These are phyloP conservation scores for Kryptolebias ocellatus DNA, from an alignment of 2,797 vertebrate genomes.

Conservation along the genomic window DNA sequence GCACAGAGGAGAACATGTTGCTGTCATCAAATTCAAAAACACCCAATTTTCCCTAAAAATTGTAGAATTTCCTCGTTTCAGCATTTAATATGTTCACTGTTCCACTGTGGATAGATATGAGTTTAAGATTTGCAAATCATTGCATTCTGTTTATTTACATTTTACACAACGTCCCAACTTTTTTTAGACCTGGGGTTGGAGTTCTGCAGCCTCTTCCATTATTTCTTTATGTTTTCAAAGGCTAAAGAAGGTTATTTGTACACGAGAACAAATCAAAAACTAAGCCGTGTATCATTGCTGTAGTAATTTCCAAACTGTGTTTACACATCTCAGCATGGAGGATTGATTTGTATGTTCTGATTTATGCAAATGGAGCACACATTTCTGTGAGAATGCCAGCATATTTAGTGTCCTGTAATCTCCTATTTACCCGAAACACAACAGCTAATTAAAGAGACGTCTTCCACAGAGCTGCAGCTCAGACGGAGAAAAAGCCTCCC, in stretches of 20 bases:
- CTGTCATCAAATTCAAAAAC: too few relatives aligned
- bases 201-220: conserved; percentile 15
- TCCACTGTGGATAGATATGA: too few relatives aligned
- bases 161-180: too few relatives aligned
- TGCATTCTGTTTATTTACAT: too few relatives aligned
- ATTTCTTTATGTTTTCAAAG: conserved; percentile 40
- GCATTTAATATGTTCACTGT: too few relatives aligned
- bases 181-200: too few relatives aligned
- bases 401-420: conserved; percentile 11
- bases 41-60: too few relatives aligned
- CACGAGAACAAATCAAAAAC: conserved; percentile 26
- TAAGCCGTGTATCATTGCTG: conserved; percentile 17
- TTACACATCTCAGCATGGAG: conserved; percentile 33
- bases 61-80: too few relatives aligned
- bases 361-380: conserved; percentile 5
- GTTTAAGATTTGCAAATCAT: too few relatives aligned
- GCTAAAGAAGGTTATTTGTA: conserved; percentile 24
- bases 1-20: too few relatives aligned
- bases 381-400: neutral
- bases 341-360: conserved; percentile 35
- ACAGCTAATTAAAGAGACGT: conserved; percentile 25
- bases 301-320: conserved; percentile 43
- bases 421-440: conserved; percentile 25
- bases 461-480: conserved; percentile 14
- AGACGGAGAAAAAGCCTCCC: conserved; percentile 30